These are phyloP conservation scores for Nephotettix cincticeps DNA, from an alignment of 1,140 invertebrate species.

Conservation along the genomic window DNA sequence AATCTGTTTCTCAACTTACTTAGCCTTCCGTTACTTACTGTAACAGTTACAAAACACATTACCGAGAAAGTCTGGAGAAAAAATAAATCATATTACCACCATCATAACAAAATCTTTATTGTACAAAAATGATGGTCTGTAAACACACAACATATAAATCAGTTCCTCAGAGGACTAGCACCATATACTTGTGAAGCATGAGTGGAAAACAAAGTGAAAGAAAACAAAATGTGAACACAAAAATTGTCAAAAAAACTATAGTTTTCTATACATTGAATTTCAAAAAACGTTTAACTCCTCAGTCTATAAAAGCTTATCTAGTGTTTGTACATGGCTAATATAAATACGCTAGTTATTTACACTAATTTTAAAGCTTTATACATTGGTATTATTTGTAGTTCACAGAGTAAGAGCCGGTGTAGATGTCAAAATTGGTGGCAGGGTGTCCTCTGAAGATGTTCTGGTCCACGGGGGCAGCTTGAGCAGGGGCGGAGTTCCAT, in stretches of 20 bases:
- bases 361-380: slow-evolving; percentile 18
- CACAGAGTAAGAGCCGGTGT: slow-evolving; percentile 66
- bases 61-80: too few species aligned
- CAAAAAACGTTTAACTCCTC: background rate
- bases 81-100: too few species aligned
- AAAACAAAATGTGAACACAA: too few species aligned
- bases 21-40: too few species aligned
- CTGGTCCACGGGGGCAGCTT: background rate
- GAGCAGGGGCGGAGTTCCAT: slow-evolving; percentile 45
- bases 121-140: background rate
- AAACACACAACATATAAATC: background rate
- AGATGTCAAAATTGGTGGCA: slow-evolving; percentile 60
- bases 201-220: too few species aligned
- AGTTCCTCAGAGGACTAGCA: slow-evolving; percentile 10
- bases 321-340: background rate
- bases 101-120: background rate
- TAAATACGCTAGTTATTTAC: slow-evolving; percentile 18
- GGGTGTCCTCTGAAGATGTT: slow-evolving; percentile 50
- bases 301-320: background rate
- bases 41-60: too few species aligned
- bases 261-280: too few species aligned
- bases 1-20: too few species aligned
- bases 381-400: slow-evolving; percentile 52
- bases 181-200: background rate
- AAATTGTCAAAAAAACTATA: too few species aligned